Conservation (phyloP, 2,797 vertebrate genomes). For the Apodemus agrarius region DNA sequence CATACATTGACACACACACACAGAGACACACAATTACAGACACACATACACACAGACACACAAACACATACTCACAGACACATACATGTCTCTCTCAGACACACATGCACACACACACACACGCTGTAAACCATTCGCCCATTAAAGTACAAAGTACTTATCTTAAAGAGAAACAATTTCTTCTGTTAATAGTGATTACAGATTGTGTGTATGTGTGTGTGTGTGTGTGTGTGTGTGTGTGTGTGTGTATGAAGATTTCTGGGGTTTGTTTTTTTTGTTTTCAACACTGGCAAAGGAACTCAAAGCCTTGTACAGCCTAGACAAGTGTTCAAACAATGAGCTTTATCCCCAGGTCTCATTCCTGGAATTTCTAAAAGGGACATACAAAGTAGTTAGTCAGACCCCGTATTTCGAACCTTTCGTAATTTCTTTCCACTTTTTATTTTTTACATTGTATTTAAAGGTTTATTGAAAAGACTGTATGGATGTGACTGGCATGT, state of each 20-base stretch:
- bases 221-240: not conserved
- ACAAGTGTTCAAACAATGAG: not conserved
- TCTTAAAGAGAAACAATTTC: not conserved
- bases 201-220: not conserved
- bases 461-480: constrained; percentile 11
- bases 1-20: not conserved
- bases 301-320: not conserved
- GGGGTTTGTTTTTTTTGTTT: not conserved
- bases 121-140: not conserved
- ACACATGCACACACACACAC: not conserved
- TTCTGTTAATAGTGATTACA: not conserved
- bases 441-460: not conserved
- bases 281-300: not conserved
- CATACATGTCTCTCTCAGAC: not conserved
- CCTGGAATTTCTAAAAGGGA: not conserved
- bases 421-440: not conserved
- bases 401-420: not conserved
- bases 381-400: not conserved
- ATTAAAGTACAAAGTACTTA: not conserved
- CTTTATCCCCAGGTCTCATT: no score
- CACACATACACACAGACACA: not conserved
- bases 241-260: not conserved
- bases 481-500: not conserved
- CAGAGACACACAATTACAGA: not conserved
- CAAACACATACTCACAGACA: not conserved